A percentile compares a stretch with the other conserved stretches of the same genome.
Evolutionary conservation across 2,888 invertebrate species (phyloP).

Genomic region (Cremastinae sp.): DNA sequence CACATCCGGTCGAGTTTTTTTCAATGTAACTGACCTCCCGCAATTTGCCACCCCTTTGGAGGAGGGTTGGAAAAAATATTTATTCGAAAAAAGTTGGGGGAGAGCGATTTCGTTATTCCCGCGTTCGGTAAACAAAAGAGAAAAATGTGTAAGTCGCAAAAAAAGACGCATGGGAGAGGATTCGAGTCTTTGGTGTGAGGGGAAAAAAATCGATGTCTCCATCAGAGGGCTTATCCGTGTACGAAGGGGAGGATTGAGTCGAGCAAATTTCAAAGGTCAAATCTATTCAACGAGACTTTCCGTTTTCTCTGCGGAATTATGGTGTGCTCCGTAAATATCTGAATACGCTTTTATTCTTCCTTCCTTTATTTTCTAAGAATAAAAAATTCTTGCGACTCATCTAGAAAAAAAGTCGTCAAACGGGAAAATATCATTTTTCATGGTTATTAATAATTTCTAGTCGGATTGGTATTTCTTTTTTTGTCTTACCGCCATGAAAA

Average conservation of each 20-base stretch:
- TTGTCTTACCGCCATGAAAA: no score
- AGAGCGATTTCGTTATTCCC: no score
- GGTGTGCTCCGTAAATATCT: conserved; percentile 28
- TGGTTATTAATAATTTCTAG: no score
- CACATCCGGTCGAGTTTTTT: no score
- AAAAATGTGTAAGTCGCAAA: neutral
- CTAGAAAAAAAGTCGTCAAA: neutral
- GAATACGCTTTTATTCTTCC: conserved; percentile 38
- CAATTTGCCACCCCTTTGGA: no score
- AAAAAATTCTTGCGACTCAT: no score
- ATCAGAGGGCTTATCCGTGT: conserved; percentile 15
- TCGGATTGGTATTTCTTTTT: no score
- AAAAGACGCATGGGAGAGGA: conserved; percentile 4
- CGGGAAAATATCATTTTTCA: no score
- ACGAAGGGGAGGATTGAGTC: conserved; percentile 26
- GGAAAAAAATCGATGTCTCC: conserved; percentile 51
- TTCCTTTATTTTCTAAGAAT: neutral
- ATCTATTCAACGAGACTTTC: conserved; percentile 38
- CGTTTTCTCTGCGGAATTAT: conserved; percentile 32
- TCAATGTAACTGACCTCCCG: no score
- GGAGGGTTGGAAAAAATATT: no score
- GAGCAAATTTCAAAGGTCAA: conserved; percentile 56
- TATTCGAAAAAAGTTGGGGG: no score
- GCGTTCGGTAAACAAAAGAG: neutral
- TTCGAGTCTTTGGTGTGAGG: conserved; percentile 6